Percentiles rank a stretch among this genome's conserved stretches.
phyloP scores from a whole-genome alignment of 2,113 vertebrate species.

The Pelobates fuscus region DNA sequence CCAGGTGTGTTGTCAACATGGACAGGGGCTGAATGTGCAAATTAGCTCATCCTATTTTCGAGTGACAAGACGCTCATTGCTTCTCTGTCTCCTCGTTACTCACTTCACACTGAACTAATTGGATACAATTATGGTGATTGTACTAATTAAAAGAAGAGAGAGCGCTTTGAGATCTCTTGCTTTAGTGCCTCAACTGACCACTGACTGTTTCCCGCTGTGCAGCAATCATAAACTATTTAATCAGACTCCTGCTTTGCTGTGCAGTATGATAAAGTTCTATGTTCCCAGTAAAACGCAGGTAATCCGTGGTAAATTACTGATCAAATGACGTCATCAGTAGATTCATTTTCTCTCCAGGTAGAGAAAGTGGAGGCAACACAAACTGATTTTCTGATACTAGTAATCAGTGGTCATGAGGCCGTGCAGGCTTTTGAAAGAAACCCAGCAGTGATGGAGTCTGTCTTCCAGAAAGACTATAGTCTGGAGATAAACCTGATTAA shows the following conservation, averaged over 20 bases:
- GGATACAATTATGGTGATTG: constrained; percentile 43
- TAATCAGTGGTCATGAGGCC: neutral
- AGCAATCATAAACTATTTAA: constrained; percentile 6
- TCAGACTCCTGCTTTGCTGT: constrained; percentile 20
- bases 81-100: constrained; percentile 56
- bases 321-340: neutral
- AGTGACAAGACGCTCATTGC: constrained; percentile 50
- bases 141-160: constrained; percentile 33
- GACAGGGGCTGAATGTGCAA: constrained; percentile 45
- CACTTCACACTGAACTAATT: constrained; percentile 52
- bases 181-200: constrained; percentile 11
- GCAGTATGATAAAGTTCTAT: constrained; percentile 10
- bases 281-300: constrained; percentile 8
- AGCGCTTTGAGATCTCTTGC: neutral
- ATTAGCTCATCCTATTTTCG: constrained; percentile 28
- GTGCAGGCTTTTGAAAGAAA: neutral
- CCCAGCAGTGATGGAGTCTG: neutral
- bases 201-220: constrained; percentile 19
- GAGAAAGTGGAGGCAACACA: neutral
- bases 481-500: neutral
- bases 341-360: neutral
- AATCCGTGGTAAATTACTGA: constrained; percentile 15
- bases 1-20: constrained; percentile 44
- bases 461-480: neutral
- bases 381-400: neutral